These are phyloP conservation scores for Anableps anableps DNA, from an alignment of 2,797 vertebrate genomes.

Conservation along the genomic window DNA sequence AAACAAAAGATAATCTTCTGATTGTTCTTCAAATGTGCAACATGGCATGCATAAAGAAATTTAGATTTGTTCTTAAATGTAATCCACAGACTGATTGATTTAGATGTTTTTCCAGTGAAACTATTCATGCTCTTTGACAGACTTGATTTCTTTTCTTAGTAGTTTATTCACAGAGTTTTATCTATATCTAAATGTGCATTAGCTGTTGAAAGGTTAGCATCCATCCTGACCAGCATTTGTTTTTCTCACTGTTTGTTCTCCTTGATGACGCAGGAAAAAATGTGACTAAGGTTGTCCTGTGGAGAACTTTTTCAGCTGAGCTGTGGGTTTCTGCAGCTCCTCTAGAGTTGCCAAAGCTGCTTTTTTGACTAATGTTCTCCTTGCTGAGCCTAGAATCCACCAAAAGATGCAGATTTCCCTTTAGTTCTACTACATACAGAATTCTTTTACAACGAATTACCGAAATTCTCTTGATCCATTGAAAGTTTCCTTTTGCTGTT, in stretches of 20 bases:
- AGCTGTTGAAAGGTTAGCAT: background rate
- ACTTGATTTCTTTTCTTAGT: background rate
- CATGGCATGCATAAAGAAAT: background rate
- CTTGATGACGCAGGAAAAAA: background rate
- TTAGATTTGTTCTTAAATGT: background rate
- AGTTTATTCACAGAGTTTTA: too few species aligned
- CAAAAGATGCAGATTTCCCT: background rate
- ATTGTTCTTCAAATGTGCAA: conserved; percentile 12
- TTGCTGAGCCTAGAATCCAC: background rate
- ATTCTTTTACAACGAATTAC: too few species aligned
- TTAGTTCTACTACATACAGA: too few species aligned
- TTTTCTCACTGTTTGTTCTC: background rate
- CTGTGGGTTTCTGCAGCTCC: too few species aligned
- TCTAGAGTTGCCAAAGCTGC: too few species aligned
- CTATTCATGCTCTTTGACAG: background rate
- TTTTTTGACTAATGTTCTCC: background rate
- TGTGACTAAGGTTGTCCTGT: background rate
- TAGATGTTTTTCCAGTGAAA: background rate
- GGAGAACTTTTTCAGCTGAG: too few species aligned
- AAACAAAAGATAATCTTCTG: background rate
- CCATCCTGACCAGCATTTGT: background rate
- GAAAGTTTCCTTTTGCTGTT: too few species aligned
- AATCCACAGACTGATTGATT: background rate
- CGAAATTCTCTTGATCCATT: too few species aligned
- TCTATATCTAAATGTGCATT: background rate